Evolutionary conservation across 2,888 invertebrate species (phyloP).

Genomic region (Epistrophella euchroma): DNA sequence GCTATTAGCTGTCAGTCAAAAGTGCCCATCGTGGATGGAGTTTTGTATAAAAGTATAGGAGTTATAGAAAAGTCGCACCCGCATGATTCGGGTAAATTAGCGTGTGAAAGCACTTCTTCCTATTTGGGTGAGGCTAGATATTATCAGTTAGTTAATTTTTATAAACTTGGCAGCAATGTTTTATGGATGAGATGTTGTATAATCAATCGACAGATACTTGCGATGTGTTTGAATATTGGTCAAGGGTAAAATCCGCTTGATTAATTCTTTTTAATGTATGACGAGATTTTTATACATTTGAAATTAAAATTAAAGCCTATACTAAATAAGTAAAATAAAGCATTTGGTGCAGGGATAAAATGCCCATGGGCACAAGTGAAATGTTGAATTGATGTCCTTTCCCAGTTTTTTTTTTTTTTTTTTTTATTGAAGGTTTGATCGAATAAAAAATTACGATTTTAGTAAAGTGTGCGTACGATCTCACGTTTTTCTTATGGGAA

Average conservation of each 20-base stretch:
- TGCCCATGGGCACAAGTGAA: no score
- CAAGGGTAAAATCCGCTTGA: conserved; percentile 19
- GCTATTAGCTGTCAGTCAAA: conserved; percentile 49
- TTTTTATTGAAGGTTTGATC: no score
- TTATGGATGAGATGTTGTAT: conserved; percentile 10
- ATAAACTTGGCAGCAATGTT: conserved; percentile 12
- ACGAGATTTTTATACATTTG: neutral
- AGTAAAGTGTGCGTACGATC: no score
- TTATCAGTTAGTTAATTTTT: conserved; percentile 33
- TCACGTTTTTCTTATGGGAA: no score
- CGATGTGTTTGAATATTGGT: conserved; percentile 26
- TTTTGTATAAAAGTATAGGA: neutral
- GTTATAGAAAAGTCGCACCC: conserved; percentile 39
- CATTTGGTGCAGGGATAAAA: no score
- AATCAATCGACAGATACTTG: conserved; percentile 15
- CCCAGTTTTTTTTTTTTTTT: no score
- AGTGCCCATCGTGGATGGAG: conserved; percentile 22
- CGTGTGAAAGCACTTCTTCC: conserved; percentile 42
- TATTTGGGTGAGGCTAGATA: conserved; percentile 28
- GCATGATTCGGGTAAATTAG: conserved; percentile 36
- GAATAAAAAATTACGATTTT: no score
- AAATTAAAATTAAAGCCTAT: no score
- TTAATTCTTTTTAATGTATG: neutral
- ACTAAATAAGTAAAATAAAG: no score
- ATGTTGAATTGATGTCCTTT: no score